Conservation (phyloP, 2,888 invertebrate genomes). For the Cloeon dipterum region DNA sequence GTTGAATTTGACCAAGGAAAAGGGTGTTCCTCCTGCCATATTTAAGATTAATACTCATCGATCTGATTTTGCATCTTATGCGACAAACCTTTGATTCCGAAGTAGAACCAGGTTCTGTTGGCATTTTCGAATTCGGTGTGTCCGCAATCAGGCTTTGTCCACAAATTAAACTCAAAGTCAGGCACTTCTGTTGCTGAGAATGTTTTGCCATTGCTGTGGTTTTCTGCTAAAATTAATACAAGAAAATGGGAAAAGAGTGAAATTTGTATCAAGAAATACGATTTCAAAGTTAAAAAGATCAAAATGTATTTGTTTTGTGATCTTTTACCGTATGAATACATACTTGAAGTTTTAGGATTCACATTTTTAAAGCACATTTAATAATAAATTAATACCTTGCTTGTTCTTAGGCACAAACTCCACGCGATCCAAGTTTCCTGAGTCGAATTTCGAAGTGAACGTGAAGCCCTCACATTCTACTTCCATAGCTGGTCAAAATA, state of each 20-base stretch:
- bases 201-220: slow-evolving; percentile 2
- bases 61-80: background rate
- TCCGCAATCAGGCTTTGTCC: slow-evolving; percentile 75
- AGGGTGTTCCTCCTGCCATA: slow-evolving; percentile 24
- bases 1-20: slow-evolving; percentile 46
- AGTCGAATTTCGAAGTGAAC: slow-evolving; percentile 75
- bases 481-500: slow-evolving; percentile 15
- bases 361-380: too few relatives aligned
- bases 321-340: background rate
- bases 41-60: background rate
- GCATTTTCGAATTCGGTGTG: slow-evolving; percentile 74
- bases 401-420: slow-evolving; percentile 32
- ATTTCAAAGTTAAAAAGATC: too few relatives aligned
- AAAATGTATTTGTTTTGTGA: too few relatives aligned
- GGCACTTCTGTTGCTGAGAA: slow-evolving; percentile 22
- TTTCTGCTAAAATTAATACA: background rate
- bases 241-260: too few relatives aligned
- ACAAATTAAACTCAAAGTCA: slow-evolving; percentile 67
- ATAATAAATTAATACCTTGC: background rate
- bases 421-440: slow-evolving; percentile 66
- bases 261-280: too few relatives aligned
- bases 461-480: slow-evolving; percentile 47
- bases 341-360: too few relatives aligned
- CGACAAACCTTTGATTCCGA: slow-evolving; percentile 36
- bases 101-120: slow-evolving; percentile 83